phyloP scores from a whole-genome alignment of 2,888 invertebrate genomes.

The Drosophila vallismaia region DNA sequence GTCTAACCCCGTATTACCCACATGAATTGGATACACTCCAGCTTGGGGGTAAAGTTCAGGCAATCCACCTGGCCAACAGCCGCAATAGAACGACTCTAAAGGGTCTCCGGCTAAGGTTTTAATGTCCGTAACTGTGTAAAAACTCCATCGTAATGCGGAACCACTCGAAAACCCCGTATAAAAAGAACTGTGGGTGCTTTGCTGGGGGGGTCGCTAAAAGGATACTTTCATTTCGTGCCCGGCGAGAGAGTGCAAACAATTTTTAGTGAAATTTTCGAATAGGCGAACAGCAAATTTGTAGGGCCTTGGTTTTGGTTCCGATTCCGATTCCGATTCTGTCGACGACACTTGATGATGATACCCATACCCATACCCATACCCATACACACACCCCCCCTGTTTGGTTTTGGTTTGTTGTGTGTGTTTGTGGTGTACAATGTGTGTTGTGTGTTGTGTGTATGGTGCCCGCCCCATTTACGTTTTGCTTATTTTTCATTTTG shows the following conservation, averaged over 20 bases:
- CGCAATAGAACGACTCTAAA: conserved; percentile 20
- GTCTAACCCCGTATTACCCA: conserved; percentile 10
- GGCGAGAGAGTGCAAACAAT: conserved; percentile 84
- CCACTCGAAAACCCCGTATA: background rate
- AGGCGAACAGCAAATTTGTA: conserved; percentile 83
- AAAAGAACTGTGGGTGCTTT: conserved; percentile 6
- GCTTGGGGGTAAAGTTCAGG: conserved; percentile 24
- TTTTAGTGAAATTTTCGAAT: conserved; percentile 84
- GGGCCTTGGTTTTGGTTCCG: conserved; percentile 67
- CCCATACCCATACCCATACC: conserved; percentile 23
- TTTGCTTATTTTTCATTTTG: conserved; percentile 25
- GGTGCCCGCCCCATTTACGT: conserved; percentile 66
- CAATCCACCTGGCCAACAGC: conserved; percentile 43
- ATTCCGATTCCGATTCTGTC: conserved; percentile 57
- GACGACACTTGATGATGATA: conserved; percentile 59
- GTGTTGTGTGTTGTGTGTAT: conserved; percentile 23
- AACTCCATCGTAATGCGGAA: background rate
- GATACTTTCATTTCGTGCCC: conserved; percentile 81
- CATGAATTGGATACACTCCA: conserved; percentile 11
- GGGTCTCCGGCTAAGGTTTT: background rate
- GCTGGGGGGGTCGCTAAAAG: conserved; percentile 56
- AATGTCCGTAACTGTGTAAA: background rate
- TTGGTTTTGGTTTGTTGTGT: conserved; percentile 31
- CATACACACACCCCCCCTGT: conserved; percentile 6
- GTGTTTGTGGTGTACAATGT: conserved; percentile 29